phyloP scores from a whole-genome alignment of 1,140 invertebrate species.

The Penaeus chinensis region DNA sequence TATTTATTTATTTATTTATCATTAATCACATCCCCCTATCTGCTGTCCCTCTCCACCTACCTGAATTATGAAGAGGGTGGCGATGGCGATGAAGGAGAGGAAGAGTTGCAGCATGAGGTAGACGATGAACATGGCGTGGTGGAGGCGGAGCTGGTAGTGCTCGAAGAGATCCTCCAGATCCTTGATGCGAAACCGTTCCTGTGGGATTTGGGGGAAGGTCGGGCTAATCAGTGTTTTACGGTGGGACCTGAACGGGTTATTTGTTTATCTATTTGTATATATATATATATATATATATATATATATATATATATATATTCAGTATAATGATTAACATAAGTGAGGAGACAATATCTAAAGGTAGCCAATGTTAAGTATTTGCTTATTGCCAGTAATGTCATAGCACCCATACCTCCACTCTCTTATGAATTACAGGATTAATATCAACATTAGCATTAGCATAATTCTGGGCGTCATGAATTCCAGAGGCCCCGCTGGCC shows the following conservation, averaged over 20 bases:
- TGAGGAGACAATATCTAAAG: neutral
- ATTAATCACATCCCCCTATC: too few species aligned
- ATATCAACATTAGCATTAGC: too few species aligned
- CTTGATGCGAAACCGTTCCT: slow-evolving; percentile 51
- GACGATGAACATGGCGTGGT: slow-evolving; percentile 53
- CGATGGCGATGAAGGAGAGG: slow-evolving; percentile 17
- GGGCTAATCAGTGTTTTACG: too few species aligned
- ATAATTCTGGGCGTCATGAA: too few species aligned
- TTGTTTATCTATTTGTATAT: neutral
- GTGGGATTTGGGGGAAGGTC: neutral
- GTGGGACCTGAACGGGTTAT: too few species aligned
- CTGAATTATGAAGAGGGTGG: neutral
- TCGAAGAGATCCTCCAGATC: slow-evolving; percentile 48
- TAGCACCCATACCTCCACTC: neutral
- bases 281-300: neutral
- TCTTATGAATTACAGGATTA: too few species aligned
- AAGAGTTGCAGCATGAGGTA: slow-evolving; percentile 46
- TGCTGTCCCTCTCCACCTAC: neutral
- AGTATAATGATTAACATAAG: neutral
- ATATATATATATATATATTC: neutral
- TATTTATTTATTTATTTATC: too few species aligned
- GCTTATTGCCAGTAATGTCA: neutral
- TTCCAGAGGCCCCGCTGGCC: too few species aligned
- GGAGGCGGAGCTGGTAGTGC: slow-evolving; percentile 37
- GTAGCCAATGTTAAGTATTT: neutral